Evolutionary conservation across 2,888 invertebrate species (phyloP), one percentile per base, ranked within the genome.

Genomic region (Onchidella celtica): DNA sequence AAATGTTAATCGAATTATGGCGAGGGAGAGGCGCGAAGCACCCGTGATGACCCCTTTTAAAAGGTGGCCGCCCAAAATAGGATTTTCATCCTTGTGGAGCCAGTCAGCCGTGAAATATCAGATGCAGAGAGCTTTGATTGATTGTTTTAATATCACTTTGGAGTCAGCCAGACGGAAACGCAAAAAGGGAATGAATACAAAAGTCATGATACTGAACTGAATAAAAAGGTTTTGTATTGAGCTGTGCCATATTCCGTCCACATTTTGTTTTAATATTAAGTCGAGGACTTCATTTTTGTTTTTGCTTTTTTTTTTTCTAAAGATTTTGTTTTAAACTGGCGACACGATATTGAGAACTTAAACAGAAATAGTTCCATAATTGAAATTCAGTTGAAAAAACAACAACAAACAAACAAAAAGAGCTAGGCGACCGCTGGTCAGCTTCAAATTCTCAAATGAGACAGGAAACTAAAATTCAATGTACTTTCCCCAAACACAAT

Each of bases 1-100:
- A 73, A 73, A 73, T 57, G 59, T 73, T 73, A 73, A 73, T 73
- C 72, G 57, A 57, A 73, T 73, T 32, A 57, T 47, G n/a, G 17
- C 27, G 24, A n/a, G 36, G 21, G 36, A 40, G 47, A 9, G 47
- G 6, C 11, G 6, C 40, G 69, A 69, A 47, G 29, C 34, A 47
- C 69, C n/a, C 24, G 24, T 17, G 11, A 2, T 47, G 40, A 69
- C 69, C 40, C 27, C 38, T 47, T 27, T 47, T 47, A 47, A 47
- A 47, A 47, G 47, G 47, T 47, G 47, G 47, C 47, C 17, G 47
- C 47, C 47, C 9, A 47, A 47, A 47, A 47, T 47, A 47, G 47
- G 47, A 47, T 6, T 17, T 47, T 6, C 9, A 17, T 17, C 9
- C 47, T 47, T 47, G 17, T 11, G 47, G 47, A 47, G 47, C 17